Base-by-base conservation (phyloP, 1,140 invertebrate genomes). In the Nomia melanderi region DNA sequence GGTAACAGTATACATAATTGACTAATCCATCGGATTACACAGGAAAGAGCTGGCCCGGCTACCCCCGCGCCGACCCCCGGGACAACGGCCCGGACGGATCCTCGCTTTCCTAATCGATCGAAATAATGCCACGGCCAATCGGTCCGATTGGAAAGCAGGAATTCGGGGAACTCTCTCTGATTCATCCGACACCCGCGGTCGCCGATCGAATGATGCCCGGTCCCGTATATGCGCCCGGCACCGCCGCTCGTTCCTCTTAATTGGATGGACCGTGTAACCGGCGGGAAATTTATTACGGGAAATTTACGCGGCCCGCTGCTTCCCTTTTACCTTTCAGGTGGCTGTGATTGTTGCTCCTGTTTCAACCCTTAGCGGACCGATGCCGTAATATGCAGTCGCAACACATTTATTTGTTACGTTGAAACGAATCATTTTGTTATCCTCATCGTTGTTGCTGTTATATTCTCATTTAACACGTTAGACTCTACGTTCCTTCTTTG, bases 11-110 rank as follows among this genome's bases (percentile, higher is more conserved):
- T 83, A 84, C 82, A 84, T 84, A 84, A 84, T 84, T 84, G 82
- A 84, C 78, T 83, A 84, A 84, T 84, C 81, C 82, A 67, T 80
- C 50, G 81, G 82, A 84, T 84, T 84, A 84, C 79, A 64, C 31
- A 67, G 63, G 77, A 77, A 77, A 83, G 77, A 77, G 81, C 67
- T 25, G n/a, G 57, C 64, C 33, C 29, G 39, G 47, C 50, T 27
- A 31, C 23, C n/a, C 63, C 27, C 36, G 8, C 23, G 11, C 44
- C 44, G 0, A 20, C 25, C 31, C 23, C 36, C 17, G 3, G 23
- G 36, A 39, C 60, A 41, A 64, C 64, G 54, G 56, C 50, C 29
- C 53, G 59, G 67, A 29, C 59, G 76, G 50, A 63, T 71, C 72
- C 77, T 64, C 75, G 64, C 62, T 56, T 83, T 64, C n/a, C 82